Percentiles rank a stretch among this genome's conserved stretches.
Evolutionary conservation across 2,888 invertebrate genomes (phyloP).

Genomic region (Tillus elongatus): DNA sequence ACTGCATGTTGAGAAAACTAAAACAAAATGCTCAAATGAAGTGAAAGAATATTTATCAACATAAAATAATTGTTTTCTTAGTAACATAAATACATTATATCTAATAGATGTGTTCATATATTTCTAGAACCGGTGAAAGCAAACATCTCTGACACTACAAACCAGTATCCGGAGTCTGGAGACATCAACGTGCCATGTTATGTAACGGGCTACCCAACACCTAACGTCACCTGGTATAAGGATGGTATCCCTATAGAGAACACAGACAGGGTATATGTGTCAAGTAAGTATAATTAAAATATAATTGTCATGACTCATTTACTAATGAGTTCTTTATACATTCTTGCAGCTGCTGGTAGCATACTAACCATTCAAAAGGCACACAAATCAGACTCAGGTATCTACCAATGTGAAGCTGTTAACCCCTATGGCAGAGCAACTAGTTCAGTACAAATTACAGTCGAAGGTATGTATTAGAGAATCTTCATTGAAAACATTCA

Average conservation of each 20-base stretch:
- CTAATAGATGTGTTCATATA: too few relatives aligned
- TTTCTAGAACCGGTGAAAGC: slow-evolving; percentile 56
- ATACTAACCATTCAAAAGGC: slow-evolving; percentile 60
- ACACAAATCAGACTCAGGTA: slow-evolving; percentile 62
- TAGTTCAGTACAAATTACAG: slow-evolving; percentile 56
- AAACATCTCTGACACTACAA: slow-evolving; percentile 50
- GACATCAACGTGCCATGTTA: slow-evolving; percentile 65
- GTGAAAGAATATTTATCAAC: too few relatives aligned
- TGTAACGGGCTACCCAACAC: slow-evolving; percentile 68
- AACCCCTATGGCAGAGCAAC: slow-evolving; percentile 62
- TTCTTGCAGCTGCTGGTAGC: slow-evolving; percentile 61
- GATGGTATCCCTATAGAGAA: slow-evolving; percentile 52
- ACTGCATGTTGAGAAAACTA: too few relatives aligned
- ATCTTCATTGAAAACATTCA: too few relatives aligned
- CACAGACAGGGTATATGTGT: slow-evolving; percentile 53
- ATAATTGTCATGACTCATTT: slow-evolving; percentile 14
- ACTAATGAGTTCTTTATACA: slow-evolving; percentile 20
- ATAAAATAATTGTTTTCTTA: too few relatives aligned
- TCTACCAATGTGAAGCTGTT: slow-evolving; percentile 73
- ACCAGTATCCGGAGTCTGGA: slow-evolving; percentile 54
- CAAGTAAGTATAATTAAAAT: slow-evolving; percentile 45
- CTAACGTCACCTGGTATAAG: slow-evolving; percentile 74
- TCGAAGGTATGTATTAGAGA: slow-evolving; percentile 56
- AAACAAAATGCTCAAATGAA: too few relatives aligned
- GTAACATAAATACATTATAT: too few relatives aligned